Conservation (phyloP, 2,113 vertebrate genomes). For the Ictalurus furcatus region DNA sequence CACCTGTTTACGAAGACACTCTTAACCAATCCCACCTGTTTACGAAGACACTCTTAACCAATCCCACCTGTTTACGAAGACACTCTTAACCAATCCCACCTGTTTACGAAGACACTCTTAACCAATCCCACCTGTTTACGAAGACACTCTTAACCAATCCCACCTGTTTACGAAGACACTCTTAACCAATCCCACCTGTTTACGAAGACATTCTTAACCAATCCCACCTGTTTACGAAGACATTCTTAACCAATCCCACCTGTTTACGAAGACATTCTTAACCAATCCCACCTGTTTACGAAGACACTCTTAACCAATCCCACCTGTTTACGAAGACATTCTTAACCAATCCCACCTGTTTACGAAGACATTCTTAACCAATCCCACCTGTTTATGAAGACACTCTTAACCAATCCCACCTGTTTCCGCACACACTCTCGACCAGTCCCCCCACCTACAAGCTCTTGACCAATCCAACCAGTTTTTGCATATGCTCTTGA, state of each 20-base stretch:
- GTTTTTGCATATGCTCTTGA: not conserved
- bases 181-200: not conserved
- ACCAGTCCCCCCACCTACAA: too few relatives aligned
- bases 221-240: not conserved
- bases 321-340: not conserved
- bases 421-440: not conserved
- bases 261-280: too few relatives aligned
- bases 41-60: too few relatives aligned
- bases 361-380: not conserved
- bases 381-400: not conserved
- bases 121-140: not conserved
- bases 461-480: not conserved
- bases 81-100: too few relatives aligned
- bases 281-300: too few relatives aligned
- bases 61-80: too few relatives aligned
- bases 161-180: not conserved
- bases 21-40: too few relatives aligned
- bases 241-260: too few relatives aligned
- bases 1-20: not conserved
- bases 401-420: not conserved
- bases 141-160: not conserved
- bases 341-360: not conserved
- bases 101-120: too few relatives aligned
- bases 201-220: not conserved
- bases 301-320: not conserved